Evolutionary conservation across 2,113 vertebrate species (phyloP), one percentile per base, ranked within the genome.

Genomic region (Spheniscus mendiculus): DNA sequence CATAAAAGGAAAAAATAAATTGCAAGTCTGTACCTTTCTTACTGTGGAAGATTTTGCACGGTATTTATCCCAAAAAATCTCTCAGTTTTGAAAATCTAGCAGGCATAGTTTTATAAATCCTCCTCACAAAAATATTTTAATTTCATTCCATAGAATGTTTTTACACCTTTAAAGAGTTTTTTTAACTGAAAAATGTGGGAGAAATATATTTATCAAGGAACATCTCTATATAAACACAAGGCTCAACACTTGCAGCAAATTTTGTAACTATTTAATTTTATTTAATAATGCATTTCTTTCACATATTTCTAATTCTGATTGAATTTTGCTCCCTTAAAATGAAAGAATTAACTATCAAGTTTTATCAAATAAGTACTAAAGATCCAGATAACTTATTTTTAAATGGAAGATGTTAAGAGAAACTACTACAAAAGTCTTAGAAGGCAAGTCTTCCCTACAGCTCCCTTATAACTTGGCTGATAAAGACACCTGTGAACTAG

Each of bases 321-420:
- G 9, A 69, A 34, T 45, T 92, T 67, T 52, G 2, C n/a, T 77
- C 25, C 53, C 73, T 47, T 22, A 5, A 81, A 86, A 66, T 36
- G 1, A 62, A 89, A 87, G 7, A 12, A 56, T n/a, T 56, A 76
- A 15, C 14, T 22, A 23, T 12, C 12, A n/a, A 26, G 12, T 58
- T 83, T 79, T 56, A 36, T 53, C 42, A 66, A 71, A 21, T 30
- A 59, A 47, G 7, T 32, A 52, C 42, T 63, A 23, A 81, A 78
- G 42, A 40, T 27, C 3, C 1, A 1, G 16, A 29, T 30, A 44
- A 13, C 2, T 7, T 34, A 62, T 49, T 62, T 62, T 12, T 0
- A 45, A 69, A 45, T 16, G 2, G 32, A 42, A 74, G 5, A 7
- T 8, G 20, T 55, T 55, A 78, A 26, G 10, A 78, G 32, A 73